phyloP scores from a whole-genome alignment of 2,797 vertebrate species.

The Sternarchorhynchus goeldii region DNA sequence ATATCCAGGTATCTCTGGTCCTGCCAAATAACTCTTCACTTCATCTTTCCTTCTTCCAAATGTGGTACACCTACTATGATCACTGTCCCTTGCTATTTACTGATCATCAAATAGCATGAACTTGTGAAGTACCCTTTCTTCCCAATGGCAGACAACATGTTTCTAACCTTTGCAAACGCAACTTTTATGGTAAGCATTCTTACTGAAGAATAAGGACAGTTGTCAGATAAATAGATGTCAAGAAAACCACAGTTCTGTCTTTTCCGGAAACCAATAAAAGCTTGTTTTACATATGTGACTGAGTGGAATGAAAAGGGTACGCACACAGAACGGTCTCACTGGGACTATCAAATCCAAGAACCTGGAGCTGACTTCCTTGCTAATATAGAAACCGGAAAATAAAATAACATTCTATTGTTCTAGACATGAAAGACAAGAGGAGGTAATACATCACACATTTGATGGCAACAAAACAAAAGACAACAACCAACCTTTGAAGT shows the following conservation, averaged over 20 bases:
- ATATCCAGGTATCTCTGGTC: neutral
- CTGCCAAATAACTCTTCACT: neutral
- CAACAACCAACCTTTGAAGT: conserved; percentile 18
- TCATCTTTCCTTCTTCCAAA: neutral
- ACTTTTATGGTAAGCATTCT: neutral
- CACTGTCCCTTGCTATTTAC: no score
- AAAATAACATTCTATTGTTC: conserved; percentile 40
- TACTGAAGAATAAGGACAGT: conserved; percentile 18
- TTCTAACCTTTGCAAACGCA: conserved; percentile 21
- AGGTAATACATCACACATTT: conserved; percentile 26
- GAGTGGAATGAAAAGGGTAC: conserved; percentile 37
- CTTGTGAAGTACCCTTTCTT: neutral
- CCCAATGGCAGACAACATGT: conserved; percentile 1
- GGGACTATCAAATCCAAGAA: conserved; percentile 46
- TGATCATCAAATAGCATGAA: neutral
- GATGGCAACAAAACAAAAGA: conserved; percentile 16
- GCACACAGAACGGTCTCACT: conserved; percentile 40
- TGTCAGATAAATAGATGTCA: conserved; percentile 17
- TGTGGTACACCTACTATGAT: neutral
- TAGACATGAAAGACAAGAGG: conserved; percentile 37
- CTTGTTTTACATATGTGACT: conserved; percentile 38
- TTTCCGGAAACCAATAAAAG: conserved; percentile 33
- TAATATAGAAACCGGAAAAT: conserved; percentile 25
- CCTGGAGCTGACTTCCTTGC: conserved; percentile 27
- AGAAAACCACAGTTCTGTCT: conserved; percentile 39